These are phyloP conservation scores for Rhinolophus sinicus DNA, from an alignment of 2,113 vertebrate genomes.

Conservation along the genomic window DNA sequence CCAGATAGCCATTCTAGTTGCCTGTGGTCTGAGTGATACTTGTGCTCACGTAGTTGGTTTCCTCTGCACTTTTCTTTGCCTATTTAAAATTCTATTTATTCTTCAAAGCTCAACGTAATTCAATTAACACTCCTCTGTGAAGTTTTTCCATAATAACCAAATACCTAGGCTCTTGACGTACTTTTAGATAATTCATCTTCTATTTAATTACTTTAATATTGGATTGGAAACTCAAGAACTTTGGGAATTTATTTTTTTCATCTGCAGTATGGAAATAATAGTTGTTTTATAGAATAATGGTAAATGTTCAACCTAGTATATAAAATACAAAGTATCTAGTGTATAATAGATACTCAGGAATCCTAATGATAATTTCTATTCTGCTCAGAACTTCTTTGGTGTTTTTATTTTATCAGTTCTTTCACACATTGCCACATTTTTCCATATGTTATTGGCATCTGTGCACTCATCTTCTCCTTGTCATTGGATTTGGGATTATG, in stretches of 20 bases:
- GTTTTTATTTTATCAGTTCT: not conserved
- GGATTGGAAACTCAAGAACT: not conserved
- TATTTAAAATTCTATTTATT: not conserved
- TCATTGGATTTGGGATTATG: not conserved
- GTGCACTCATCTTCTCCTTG: not conserved
- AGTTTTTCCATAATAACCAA: not conserved
- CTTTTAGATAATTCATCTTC: not conserved
- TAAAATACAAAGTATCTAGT: not conserved
- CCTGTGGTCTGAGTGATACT: not conserved
- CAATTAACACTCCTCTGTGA: not conserved
- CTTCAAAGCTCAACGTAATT: not conserved
- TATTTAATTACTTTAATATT: conserved; percentile 11
- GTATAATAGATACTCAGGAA: not conserved
- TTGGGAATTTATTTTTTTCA: not conserved
- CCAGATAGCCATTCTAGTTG: not conserved
- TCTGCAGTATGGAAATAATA: not conserved
- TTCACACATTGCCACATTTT: not conserved
- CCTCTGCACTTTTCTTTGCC: not conserved
- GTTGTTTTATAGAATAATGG: conserved; percentile 3
- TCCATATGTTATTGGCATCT: not conserved
- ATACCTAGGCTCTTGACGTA: not conserved
- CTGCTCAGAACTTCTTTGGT: not conserved
- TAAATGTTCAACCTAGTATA: not conserved
- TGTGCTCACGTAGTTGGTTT: not conserved
- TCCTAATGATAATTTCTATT: not conserved